phyloP scores from a whole-genome alignment of 2,797 vertebrate genomes.

The Rachycentron canadum region DNA sequence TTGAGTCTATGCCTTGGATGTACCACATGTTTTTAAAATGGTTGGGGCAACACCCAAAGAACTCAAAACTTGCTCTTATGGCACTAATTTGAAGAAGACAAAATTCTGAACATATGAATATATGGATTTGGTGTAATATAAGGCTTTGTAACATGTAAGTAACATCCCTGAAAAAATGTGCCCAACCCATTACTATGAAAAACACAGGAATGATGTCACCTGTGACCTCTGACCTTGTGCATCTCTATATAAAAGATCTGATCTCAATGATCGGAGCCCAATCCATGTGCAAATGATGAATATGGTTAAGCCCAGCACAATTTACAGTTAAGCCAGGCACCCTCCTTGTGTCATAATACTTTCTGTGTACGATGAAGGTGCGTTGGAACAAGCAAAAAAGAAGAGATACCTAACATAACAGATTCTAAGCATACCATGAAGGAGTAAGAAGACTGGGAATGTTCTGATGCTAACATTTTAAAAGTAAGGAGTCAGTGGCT shows the following conservation, averaged over 20 bases:
- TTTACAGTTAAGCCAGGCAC: background rate
- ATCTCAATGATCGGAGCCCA: background rate
- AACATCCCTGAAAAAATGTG: background rate
- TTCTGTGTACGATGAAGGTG: background rate
- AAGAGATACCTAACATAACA: constrained; percentile 18
- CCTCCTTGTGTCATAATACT: constrained; percentile 3
- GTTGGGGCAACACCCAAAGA: constrained; percentile 8
- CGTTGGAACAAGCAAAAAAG: constrained; percentile 6
- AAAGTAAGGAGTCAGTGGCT: background rate
- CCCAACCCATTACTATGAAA: constrained; percentile 3
- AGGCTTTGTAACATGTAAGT: constrained; percentile 9
- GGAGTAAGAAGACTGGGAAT: constrained; percentile 4
- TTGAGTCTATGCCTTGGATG: background rate
- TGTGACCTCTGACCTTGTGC: constrained; percentile 4
- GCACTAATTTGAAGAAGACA: constrained; percentile 1
- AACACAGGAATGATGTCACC: background rate
- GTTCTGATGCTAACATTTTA: constrained; percentile 4
- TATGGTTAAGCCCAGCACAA: background rate
- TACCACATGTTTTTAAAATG: constrained; percentile 20
- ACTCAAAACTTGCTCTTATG: constrained; percentile 22
- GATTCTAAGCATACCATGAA: constrained; percentile 9
- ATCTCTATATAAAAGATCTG: constrained; percentile 30
- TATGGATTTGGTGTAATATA: background rate
- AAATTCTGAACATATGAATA: background rate
- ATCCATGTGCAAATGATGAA: constrained; percentile 7